Evolutionary conservation across 2,113 vertebrate genomes (phyloP).

Genomic region (Campylomormyrus tamandua): DNA sequence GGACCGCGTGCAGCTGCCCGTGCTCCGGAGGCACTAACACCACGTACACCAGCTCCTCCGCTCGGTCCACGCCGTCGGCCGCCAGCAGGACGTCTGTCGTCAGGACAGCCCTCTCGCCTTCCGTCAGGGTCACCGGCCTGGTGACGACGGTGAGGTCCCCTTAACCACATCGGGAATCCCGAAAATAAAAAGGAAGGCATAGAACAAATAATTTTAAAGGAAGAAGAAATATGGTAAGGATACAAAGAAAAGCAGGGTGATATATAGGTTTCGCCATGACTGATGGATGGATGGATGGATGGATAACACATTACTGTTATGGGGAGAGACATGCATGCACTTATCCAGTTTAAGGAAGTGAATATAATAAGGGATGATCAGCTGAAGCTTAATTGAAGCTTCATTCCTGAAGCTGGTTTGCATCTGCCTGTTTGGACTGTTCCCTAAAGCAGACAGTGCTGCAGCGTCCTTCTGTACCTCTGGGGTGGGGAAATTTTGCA

Average conservation of each 20-base stretch:
- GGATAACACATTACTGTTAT: neutral
- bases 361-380: neutral
- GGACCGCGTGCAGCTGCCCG: constrained; percentile 80
- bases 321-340: neutral
- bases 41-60: constrained; percentile 79
- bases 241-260: neutral
- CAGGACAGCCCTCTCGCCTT: constrained; percentile 86
- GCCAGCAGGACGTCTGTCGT: constrained; percentile 86
- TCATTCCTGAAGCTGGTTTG: neutral
- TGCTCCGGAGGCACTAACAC: constrained; percentile 72
- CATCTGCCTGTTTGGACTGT: neutral
- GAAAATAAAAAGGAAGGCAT: neutral
- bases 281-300: neutral
- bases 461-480: constrained; percentile 56
- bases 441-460: neutral
- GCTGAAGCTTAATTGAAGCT: neutral
- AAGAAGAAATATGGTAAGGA: neutral
- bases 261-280: neutral
- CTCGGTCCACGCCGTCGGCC: constrained; percentile 74
- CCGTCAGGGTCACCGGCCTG: constrained; percentile 76
- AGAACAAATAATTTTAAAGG: neutral
- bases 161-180: constrained; percentile 34
- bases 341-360: neutral
- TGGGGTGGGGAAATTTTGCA: neutral
- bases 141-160: constrained; percentile 76